Percentiles rank a stretch among this genome's conserved stretches.
These are phyloP conservation scores for Sisyra nigra DNA, from an alignment of 2,888 invertebrate genomes.

Conservation along the genomic window DNA sequence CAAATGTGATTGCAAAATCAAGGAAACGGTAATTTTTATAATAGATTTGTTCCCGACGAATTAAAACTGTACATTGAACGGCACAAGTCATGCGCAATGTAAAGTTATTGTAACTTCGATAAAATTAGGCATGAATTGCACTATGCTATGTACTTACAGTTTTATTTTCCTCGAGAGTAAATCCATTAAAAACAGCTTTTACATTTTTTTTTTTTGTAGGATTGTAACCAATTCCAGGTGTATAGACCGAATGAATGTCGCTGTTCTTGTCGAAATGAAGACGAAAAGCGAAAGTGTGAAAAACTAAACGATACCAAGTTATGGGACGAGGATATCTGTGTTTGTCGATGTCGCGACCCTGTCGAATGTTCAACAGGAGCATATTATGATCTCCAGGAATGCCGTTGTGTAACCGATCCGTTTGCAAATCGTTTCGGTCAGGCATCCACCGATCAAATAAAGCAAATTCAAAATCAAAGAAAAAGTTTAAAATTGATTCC, in stretches of 20 bases:
- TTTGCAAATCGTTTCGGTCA: constrained; percentile 15
- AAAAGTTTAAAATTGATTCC: not conserved
- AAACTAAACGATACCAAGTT: constrained; percentile 31
- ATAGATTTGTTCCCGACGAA: too few relatives aligned
- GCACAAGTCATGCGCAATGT: too few relatives aligned
- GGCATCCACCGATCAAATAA: not conserved
- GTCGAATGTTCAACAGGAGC: constrained; percentile 42
- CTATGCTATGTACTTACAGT: too few relatives aligned
- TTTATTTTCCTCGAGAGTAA: too few relatives aligned
- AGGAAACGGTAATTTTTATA: constrained; percentile 37
- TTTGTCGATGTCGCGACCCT: constrained; percentile 38
- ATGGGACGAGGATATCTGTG: constrained; percentile 43
- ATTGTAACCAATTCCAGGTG: constrained; percentile 40
- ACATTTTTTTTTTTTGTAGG: constrained; percentile 25
- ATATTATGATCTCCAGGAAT: constrained; percentile 37
- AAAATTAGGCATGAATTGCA: too few relatives aligned
- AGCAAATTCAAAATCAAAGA: constrained; percentile 3
- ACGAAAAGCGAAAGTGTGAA: constrained; percentile 41
- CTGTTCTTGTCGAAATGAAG: constrained; percentile 41
- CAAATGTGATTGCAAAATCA: constrained; percentile 40
- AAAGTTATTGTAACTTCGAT: too few relatives aligned
- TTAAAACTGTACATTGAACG: too few relatives aligned
- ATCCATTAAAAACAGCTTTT: too few relatives aligned
- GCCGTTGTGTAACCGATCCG: constrained; percentile 30
- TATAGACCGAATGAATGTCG: constrained; percentile 38